Conservation (phyloP, 2,797 vertebrate genomes). For the Spatula clypeata region DNA sequence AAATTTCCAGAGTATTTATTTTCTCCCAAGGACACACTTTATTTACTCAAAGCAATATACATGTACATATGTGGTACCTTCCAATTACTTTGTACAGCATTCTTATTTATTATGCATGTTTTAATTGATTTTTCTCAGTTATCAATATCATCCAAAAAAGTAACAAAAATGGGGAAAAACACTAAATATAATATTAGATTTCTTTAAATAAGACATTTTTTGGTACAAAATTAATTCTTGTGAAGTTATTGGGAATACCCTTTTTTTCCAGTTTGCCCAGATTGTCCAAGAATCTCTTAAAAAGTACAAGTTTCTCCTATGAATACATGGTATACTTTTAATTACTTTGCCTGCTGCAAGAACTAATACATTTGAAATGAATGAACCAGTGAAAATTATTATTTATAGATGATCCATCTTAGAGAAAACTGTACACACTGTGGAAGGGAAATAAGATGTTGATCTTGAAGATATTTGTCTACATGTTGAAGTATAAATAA, state of each 20-base stretch:
- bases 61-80: not conserved
- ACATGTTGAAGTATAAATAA: not conserved
- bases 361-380: not conserved
- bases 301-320: not conserved
- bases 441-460: not conserved
- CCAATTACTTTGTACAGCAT: not conserved
- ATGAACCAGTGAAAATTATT: not conserved
- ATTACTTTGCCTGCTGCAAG: too few relatives aligned
- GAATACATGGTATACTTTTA: not conserved
- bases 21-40: not conserved
- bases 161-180: not conserved
- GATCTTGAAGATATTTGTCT: not conserved
- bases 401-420: not conserved
- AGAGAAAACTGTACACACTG: not conserved
- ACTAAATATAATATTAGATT: not conserved
- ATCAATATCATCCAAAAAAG: not conserved
- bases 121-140: not conserved
- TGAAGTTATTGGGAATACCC: accelerated
- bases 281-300: not conserved
- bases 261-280: not conserved
- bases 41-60: not conserved
- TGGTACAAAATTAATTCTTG: not conserved
- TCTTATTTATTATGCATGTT: not conserved
- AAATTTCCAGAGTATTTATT: not conserved
- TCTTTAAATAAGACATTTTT: not conserved